These are phyloP conservation scores for Porites lutea DNA, from an alignment of 64 coral and sea anemone genomes.

Conservation along the genomic window DNA sequence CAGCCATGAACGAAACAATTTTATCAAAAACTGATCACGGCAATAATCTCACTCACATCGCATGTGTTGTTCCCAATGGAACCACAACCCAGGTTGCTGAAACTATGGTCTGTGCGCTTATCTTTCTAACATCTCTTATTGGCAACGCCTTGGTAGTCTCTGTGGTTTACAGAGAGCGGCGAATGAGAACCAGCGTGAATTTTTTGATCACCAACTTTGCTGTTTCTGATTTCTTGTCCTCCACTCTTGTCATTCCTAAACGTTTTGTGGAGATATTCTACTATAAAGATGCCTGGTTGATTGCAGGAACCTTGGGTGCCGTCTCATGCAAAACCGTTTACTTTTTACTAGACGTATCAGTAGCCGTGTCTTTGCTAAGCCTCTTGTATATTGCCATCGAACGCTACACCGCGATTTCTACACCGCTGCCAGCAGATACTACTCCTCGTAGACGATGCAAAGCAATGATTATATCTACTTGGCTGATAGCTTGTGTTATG, in stretches of 20 bases:
- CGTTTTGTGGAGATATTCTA: not conserved
- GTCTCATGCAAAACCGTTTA: not conserved
- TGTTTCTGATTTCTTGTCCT: slow-evolving; percentile 11
- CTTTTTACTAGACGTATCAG: slow-evolving; percentile 12
- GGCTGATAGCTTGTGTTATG: slow-evolving; percentile 10
- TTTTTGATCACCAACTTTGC: slow-evolving; percentile 18
- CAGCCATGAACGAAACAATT: no score
- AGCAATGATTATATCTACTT: not conserved
- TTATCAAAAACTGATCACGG: not conserved
- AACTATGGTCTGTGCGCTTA: not conserved
- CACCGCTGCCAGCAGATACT: not conserved
- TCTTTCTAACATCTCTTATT: slow-evolving; percentile 10
- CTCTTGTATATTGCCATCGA: slow-evolving; percentile 1
- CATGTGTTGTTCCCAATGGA: not conserved
- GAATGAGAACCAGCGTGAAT: slow-evolving; percentile 28
- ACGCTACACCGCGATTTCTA: not conserved
- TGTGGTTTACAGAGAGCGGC: slow-evolving; percentile 15
- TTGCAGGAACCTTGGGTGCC: not conserved
- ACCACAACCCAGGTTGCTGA: not conserved
- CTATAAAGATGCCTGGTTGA: not conserved
- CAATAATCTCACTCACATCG: not conserved
- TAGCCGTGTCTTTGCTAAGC: slow-evolving; percentile 8
- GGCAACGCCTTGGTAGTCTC: slow-evolving; percentile 6
- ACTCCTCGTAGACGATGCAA: not conserved
- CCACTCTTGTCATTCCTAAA: not conserved